Conservation (phyloP, 2,888 invertebrate genomes). For the Antheraea assamensis region DNA sequence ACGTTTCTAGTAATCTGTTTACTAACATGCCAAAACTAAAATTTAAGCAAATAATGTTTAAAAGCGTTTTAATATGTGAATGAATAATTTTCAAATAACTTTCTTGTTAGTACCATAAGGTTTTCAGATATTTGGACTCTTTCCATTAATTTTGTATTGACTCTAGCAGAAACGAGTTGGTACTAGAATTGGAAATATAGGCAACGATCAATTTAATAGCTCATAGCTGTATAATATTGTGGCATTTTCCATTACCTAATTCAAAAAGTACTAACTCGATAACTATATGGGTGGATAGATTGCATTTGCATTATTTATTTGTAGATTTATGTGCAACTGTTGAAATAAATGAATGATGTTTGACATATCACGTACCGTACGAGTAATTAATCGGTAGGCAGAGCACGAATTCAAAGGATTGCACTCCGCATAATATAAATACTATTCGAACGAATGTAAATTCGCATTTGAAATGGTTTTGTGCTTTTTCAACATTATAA, state of each 20-base stretch:
- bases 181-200: too few species aligned
- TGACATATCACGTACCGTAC: constrained; percentile 44
- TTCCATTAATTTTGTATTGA: too few species aligned
- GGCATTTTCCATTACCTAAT: neutral
- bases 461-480: constrained; percentile 3
- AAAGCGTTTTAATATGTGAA: too few species aligned
- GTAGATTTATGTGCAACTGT: constrained; percentile 15
- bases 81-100: too few species aligned
- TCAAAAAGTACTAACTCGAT: neutral
- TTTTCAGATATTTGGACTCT: too few species aligned
- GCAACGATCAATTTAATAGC: too few species aligned
- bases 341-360: constrained; percentile 29
- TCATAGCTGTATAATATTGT: neutral
- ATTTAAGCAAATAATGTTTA: too few species aligned
- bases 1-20: too few species aligned
- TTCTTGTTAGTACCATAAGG: too few species aligned
- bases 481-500: constrained; percentile 1
- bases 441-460: constrained; percentile 1
- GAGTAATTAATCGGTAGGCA: constrained; percentile 49
- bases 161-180: too few species aligned
- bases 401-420: constrained; percentile 43
- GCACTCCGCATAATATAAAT: constrained; percentile 40
- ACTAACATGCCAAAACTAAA: too few species aligned
- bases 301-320: neutral
- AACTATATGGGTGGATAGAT: neutral